Percentiles rank a stretch among this genome's conserved stretches.
These are phyloP conservation scores for Agrotis exclamationis DNA, from an alignment of 2,888 invertebrate genomes.

Conservation along the genomic window DNA sequence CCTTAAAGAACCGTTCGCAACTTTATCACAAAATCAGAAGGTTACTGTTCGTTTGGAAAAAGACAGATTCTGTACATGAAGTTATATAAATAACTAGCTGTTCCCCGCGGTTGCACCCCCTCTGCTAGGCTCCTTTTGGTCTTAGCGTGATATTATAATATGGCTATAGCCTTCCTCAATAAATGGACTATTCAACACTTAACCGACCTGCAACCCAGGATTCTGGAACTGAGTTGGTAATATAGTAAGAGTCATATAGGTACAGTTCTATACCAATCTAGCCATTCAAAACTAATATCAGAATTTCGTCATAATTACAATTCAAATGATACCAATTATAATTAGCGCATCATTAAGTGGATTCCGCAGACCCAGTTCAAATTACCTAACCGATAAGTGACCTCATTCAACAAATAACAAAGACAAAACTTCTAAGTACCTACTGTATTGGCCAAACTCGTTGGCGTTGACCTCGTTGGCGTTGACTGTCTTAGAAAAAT, in stretches of 20 bases:
- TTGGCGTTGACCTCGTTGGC: slow-evolving; percentile 42
- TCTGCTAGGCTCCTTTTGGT: too few relatives aligned
- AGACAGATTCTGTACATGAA: too few relatives aligned
- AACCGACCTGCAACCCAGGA: not conserved
- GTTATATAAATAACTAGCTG: too few relatives aligned
- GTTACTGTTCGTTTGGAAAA: too few relatives aligned
- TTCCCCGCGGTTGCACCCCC: too few relatives aligned
- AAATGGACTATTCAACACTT: too few relatives aligned
- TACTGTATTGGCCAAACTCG: slow-evolving; percentile 28
- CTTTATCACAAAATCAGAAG: too few relatives aligned
- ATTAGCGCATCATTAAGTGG: slow-evolving; percentile 36
- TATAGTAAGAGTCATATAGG: not conserved
- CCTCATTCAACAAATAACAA: slow-evolving; percentile 39
- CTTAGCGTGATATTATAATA: too few relatives aligned
- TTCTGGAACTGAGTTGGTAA: not conserved
- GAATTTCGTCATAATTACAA: not conserved
- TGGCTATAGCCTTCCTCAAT: too few relatives aligned
- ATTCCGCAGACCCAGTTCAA: slow-evolving; percentile 34
- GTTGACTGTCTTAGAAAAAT: slow-evolving; percentile 7
- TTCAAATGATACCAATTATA: slow-evolving; percentile 37
- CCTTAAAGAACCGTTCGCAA: too few relatives aligned
- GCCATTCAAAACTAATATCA: not conserved
- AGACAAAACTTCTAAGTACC: slow-evolving; percentile 18
- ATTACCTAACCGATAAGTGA: slow-evolving; percentile 53
- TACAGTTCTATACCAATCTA: not conserved